These are phyloP conservation scores for Odiellus spinosus DNA, from an alignment of 2,888 invertebrate genomes.

Conservation along the genomic window DNA sequence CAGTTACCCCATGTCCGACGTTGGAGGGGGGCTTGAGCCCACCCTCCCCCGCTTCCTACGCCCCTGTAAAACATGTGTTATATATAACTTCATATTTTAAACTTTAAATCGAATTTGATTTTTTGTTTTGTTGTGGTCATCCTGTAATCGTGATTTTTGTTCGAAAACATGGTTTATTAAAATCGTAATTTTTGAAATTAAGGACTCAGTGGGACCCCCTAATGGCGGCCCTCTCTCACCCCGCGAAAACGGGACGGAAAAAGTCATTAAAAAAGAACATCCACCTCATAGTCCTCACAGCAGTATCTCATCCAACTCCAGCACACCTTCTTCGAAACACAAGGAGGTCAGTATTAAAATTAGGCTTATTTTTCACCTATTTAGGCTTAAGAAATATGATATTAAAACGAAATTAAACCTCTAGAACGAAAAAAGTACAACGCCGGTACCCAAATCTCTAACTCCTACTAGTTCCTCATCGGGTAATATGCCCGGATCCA, in stretches of 20 bases:
- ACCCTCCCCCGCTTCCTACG: too few species aligned
- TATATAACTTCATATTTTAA: too few species aligned
- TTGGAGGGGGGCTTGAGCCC: too few species aligned
- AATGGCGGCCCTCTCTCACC: constrained; percentile 14
- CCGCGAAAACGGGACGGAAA: constrained; percentile 28
- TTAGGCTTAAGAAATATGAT: too few species aligned
- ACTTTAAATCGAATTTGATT: too few species aligned
- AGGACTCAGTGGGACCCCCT: constrained; percentile 51
- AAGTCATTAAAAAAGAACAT: constrained; percentile 28
- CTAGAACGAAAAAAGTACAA: constrained; percentile 62
- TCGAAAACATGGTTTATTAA: too few species aligned
- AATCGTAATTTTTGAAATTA: neutral
- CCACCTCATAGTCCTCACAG: constrained; percentile 18
- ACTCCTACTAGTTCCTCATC: constrained; percentile 49
- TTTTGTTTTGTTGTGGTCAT: too few species aligned
- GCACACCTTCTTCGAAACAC: constrained; percentile 17
- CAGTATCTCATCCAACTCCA: constrained; percentile 18
- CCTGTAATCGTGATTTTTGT: too few species aligned
- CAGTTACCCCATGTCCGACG: too few species aligned
- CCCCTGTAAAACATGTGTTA: too few species aligned
- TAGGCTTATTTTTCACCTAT: too few species aligned
- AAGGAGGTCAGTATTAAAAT: constrained; percentile 18
- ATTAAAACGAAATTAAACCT: too few species aligned
- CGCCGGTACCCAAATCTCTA: constrained; percentile 76
- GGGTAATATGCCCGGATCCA: constrained; percentile 24